These are phyloP conservation scores for Zosterops hypoxanthus DNA, from an alignment of 2,113 vertebrate genomes.

Conservation along the genomic window DNA sequence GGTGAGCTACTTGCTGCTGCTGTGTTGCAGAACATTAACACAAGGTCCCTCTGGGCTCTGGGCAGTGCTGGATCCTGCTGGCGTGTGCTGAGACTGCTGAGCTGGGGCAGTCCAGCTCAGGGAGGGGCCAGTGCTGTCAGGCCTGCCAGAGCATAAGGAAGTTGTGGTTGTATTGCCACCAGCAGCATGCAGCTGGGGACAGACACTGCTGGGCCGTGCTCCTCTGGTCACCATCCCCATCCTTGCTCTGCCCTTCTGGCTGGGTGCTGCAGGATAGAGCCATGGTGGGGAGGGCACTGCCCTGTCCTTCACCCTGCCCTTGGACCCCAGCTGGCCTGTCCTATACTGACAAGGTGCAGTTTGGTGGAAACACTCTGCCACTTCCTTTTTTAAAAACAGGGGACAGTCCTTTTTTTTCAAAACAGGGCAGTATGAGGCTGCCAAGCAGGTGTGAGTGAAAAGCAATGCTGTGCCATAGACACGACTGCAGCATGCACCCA, in stretches of 20 bases:
- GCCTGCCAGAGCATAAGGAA: not conserved
- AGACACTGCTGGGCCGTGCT: not conserved
- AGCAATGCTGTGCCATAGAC: not conserved
- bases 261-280: not conserved
- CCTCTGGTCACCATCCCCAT: fast-evolving
- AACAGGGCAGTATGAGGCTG: not conserved
- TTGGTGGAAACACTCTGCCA: not conserved
- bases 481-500: fast-evolving
- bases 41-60: not conserved
- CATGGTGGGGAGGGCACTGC: fast-evolving
- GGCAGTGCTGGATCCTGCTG: not conserved
- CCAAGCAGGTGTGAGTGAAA: not conserved
- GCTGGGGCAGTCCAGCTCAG: no score
- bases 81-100: fast-evolving
- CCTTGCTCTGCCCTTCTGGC: not conserved
- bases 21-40: not conserved
- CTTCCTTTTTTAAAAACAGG: not conserved
- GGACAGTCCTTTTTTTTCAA: not conserved
- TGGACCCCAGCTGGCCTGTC: not conserved
- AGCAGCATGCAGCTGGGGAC: not conserved
- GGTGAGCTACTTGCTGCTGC: not conserved
- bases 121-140: not conserved
- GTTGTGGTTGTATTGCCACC: not conserved
- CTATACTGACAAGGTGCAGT: fast-evolving
- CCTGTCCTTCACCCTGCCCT: not conserved